Conservation (phyloP, 2,888 invertebrate genomes). For the Diplazon laetatorius region DNA sequence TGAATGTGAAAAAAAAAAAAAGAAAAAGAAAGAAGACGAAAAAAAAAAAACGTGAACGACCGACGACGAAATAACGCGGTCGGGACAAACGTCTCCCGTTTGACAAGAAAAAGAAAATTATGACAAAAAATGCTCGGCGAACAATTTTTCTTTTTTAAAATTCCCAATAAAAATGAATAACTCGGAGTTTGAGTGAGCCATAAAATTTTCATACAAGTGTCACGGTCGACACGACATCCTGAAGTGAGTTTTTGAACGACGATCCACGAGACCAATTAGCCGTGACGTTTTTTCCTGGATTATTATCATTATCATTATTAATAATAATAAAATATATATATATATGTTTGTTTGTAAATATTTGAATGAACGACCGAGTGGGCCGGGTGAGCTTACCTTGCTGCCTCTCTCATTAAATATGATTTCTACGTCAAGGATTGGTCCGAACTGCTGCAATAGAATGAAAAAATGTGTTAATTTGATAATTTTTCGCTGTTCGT, state of each 20-base stretch:
- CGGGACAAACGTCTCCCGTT: not conserved
- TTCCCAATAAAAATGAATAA: not conserved
- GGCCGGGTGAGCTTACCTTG: conserved; percentile 91
- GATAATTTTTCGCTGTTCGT: not conserved
- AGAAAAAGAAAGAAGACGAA: not conserved
- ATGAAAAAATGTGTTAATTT: conserved; percentile 1
- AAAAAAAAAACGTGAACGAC: not conserved
- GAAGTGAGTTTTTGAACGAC: conserved; percentile 18
- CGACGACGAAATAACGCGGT: not conserved
- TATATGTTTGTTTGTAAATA: conserved; percentile 6
- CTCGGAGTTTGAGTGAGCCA: not conserved
- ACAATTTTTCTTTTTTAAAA: no score
- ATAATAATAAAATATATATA: no score
- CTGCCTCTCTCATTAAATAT: conserved; percentile 99
- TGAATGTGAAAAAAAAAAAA: conserved; percentile 18
- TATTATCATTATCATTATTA: no score
- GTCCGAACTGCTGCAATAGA: conserved; percentile 95
- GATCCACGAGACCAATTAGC: conserved; percentile 39
- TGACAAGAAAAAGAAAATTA: not conserved
- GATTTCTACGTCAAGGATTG: conserved; percentile 99
- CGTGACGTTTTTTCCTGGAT: conserved; percentile 4
- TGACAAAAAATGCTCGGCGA: not conserved
- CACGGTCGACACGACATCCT: conserved; percentile 28
- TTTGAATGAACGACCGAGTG: conserved; percentile 33
- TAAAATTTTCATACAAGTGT: conserved; percentile 8